Base-by-base conservation (phyloP, 2,797 vertebrate species). In the Kryptolebias ocellatus region DNA sequence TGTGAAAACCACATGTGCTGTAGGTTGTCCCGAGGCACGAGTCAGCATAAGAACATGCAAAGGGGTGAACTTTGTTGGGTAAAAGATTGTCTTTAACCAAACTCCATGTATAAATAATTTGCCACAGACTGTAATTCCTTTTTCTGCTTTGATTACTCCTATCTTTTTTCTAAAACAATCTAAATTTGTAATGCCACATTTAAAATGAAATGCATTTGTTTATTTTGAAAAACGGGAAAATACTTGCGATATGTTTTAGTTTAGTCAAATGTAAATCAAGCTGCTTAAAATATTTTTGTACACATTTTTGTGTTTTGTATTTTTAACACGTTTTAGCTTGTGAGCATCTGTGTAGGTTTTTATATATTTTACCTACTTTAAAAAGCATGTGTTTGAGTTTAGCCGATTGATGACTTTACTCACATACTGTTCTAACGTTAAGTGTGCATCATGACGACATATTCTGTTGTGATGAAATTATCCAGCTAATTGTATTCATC, bases 221-320 rank as follows among this genome's bases (percentile, higher is more conserved):
- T 18, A 31, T 31, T 49, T 34, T 50, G 4, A 15, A 20, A 15
- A 47, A 44, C 16, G 31, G 31, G 31, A 9, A 34, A 34, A 34
- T 34, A 6, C 4, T 6, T 34, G 31, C 31, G 4, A 34, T 5
- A 34, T 34, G 31, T 34, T 34, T 34, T 34, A 5, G 5, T 10
- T 39, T 16, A 45, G 16, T 45, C 44, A 45, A 15, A 45, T 76
- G 56, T 71, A 37, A 68, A 73, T 75, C 51, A 54, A 69, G 64
- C 52, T 50, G 29, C 65, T 83, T 39, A 73, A 15, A 57, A 54
- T 78, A 83, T 79, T 83, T 85, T 82, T 83, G 54, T 47, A 9
- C 3, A 53, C 28, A 29, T 53, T 9, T 8, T 7, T 7, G 6
- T 31, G 29, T 12, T 18, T 55, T n/a, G 4, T 12, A 37, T 55